Conservation (phyloP, 2,888 invertebrate genomes). For the Thelaira solivaga region DNA sequence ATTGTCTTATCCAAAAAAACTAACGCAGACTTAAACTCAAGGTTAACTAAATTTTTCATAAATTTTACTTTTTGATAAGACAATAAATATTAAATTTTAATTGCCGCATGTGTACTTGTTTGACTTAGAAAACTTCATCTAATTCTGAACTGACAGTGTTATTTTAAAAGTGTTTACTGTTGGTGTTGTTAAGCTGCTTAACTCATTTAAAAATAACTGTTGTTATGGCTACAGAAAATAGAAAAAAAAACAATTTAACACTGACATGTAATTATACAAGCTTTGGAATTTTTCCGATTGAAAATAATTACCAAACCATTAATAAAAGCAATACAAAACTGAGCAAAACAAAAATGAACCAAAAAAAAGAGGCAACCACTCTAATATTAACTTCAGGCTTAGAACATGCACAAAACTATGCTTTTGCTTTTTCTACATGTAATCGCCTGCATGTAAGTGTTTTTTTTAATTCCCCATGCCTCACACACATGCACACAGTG, state of each 20-base stretch:
- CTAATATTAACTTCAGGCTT: background rate
- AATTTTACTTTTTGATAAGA: too few relatives aligned
- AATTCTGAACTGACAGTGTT: background rate
- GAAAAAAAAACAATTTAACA: constrained; percentile 54
- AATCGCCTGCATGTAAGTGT: too few relatives aligned
- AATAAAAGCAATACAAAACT: constrained; percentile 6
- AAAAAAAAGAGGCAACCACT: background rate
- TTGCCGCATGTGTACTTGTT: too few relatives aligned
- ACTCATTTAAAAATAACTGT: background rate
- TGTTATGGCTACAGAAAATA: background rate
- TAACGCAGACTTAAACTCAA: too few relatives aligned
- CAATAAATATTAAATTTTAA: too few relatives aligned
- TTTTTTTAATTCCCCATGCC: background rate
- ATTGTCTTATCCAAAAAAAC: too few relatives aligned
- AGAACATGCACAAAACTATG: background rate
- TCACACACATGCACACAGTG: background rate
- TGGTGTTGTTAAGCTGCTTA: too few relatives aligned
- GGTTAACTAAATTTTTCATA: too few relatives aligned
- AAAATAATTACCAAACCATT: constrained; percentile 66
- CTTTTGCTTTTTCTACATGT: background rate
- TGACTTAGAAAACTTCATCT: constrained; percentile 31
- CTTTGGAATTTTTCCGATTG: constrained; percentile 67
- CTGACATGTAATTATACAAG: constrained; percentile 70
- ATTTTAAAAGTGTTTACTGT: background rate
- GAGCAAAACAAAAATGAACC: background rate